Evolutionary conservation across 2,113 vertebrate genomes (phyloP).

Genomic region (Xenotilapia caudafasciata): DNA sequence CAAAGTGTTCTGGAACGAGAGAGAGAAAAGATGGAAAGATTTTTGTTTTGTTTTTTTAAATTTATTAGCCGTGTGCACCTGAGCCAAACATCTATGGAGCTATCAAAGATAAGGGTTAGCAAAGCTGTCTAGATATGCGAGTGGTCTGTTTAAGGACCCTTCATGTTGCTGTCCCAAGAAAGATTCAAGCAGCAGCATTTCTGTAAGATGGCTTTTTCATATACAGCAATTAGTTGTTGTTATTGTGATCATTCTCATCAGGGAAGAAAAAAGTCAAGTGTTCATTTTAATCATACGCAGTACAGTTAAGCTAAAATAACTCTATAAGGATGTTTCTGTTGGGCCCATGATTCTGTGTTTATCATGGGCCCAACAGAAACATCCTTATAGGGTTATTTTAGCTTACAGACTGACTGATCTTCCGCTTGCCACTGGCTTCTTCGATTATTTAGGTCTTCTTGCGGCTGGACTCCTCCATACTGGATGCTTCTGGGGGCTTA

Average conservation of each 20-base stretch:
- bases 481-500: background rate
- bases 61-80: background rate
- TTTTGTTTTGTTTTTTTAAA: rapidly evolving
- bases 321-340: background rate
- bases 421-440: background rate
- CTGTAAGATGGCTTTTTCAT: background rate
- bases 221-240: background rate
- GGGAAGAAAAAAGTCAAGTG: background rate
- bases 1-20: conserved; percentile 76
- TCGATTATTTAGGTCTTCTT: background rate
- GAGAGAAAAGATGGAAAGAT: background rate
- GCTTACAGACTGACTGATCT: background rate
- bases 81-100: background rate
- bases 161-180: background rate
- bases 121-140: background rate
- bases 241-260: background rate
- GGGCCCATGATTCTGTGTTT: background rate
- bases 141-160: background rate
- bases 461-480: background rate
- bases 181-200: background rate
- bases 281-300: background rate
- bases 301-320: background rate
- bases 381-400: background rate
- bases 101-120: background rate
- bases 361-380: background rate